These are phyloP conservation scores for Scomber colias DNA, from an alignment of 2,113 vertebrate genomes.

Conservation along the genomic window DNA sequence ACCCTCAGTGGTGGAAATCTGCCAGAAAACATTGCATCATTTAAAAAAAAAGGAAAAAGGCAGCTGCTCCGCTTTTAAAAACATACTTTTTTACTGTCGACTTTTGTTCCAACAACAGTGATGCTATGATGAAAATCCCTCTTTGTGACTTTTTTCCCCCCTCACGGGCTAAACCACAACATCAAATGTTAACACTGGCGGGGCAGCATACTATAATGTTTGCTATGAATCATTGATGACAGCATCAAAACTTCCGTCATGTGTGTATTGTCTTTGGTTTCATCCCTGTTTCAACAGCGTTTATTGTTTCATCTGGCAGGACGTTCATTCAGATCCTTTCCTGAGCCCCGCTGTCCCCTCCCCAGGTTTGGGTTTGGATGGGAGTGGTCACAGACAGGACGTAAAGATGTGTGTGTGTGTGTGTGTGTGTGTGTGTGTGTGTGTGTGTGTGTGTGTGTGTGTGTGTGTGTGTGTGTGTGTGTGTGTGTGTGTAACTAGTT, in stretches of 20 bases:
- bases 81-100: not conserved
- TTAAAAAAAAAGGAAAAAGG: not conserved
- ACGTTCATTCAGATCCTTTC: conserved; percentile 44
- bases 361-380: conserved; percentile 7
- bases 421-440: conserved; percentile 24
- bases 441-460: conserved; percentile 25
- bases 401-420: conserved; percentile 12
- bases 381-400: conserved; percentile 31
- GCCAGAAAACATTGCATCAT: not conserved
- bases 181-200: not conserved
- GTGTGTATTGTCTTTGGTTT: conserved; percentile 32
- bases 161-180: not conserved
- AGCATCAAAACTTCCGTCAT: not conserved
- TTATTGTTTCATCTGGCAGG: conserved; percentile 48
- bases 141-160: no score
- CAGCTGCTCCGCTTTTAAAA: not conserved
- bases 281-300: conserved; percentile 10
- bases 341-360: conserved; percentile 33
- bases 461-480: conserved; percentile 2
- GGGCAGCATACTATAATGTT: not conserved
- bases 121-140: not conserved
- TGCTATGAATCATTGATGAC: conserved; percentile 25
- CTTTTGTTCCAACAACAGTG: not conserved
- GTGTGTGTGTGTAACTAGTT: conserved; percentile 26
- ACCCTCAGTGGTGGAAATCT: not conserved